Evolutionary conservation across 2,113 vertebrate genomes (phyloP).

Genomic region (Drymodes brunneopygia): DNA sequence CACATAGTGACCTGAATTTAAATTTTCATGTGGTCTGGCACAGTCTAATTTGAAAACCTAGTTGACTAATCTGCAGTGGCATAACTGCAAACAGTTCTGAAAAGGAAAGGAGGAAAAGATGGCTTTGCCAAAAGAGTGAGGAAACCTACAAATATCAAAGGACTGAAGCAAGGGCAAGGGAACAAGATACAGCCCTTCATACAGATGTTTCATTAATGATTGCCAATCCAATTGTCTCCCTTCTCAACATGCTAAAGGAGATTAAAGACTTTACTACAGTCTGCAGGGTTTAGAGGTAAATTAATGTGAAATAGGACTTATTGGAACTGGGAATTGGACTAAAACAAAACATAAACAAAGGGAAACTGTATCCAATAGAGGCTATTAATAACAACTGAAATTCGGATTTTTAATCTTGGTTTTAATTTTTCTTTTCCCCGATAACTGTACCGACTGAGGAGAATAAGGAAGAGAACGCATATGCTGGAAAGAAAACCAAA

Average conservation of each 20-base stretch:
- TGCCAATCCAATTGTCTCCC: background rate
- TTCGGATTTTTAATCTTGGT: background rate
- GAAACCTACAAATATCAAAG: background rate
- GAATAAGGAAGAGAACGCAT: background rate
- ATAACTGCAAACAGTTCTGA: background rate
- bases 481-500: background rate
- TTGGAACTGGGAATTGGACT: background rate
- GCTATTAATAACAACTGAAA: background rate
- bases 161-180: background rate
- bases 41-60: background rate
- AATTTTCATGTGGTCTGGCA: background rate
- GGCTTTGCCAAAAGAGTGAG: background rate
- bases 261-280: constrained; percentile 32
- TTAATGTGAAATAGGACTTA: background rate
- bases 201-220: constrained; percentile 3
- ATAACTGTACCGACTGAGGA: background rate
- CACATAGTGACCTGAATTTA: background rate
- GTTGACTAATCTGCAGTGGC: background rate
- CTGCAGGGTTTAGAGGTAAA: constrained; percentile 19
- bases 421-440: background rate
- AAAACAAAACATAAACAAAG: background rate
- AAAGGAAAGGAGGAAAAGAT: background rate
- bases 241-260: background rate
- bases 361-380: background rate
- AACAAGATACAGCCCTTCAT: background rate